A percentile compares a stretch with the other conserved stretches of the same genome.
Conservation (phyloP, 2,113 vertebrate species). For the Zapornia atra region DNA sequence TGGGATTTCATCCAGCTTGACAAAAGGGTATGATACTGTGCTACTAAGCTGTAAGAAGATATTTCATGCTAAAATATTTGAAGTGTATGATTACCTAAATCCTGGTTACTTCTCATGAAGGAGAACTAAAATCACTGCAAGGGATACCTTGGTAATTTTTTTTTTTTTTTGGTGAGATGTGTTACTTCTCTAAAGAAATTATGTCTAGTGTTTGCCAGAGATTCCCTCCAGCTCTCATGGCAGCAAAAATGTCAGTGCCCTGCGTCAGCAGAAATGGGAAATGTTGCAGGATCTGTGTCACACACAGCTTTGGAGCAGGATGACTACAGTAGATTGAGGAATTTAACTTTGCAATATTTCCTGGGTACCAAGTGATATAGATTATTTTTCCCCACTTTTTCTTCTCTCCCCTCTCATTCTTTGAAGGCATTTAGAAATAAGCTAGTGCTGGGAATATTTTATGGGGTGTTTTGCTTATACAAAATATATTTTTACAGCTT, state of each 20-base stretch:
- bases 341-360: neutral
- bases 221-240: neutral
- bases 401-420: neutral
- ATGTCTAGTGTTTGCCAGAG: neutral
- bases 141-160: neutral
- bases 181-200: neutral
- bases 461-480: rapidly evolving
- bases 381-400: rapidly evolving
- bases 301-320: neutral
- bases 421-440: neutral
- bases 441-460: neutral
- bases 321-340: neutral
- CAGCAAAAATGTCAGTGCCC: neutral
- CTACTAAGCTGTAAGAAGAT: neutral
- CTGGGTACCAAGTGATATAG: neutral
- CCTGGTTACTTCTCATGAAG: neutral
- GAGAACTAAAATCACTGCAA: neutral
- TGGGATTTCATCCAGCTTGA: neutral
- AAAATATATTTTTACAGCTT: neutral
- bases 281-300: neutral
- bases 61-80: neutral
- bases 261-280: neutral
- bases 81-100: neutral
- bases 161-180: neutral
- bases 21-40: neutral